Conservation (phyloP, 2,797 vertebrate species). For the Sebastolobus alascanus region DNA sequence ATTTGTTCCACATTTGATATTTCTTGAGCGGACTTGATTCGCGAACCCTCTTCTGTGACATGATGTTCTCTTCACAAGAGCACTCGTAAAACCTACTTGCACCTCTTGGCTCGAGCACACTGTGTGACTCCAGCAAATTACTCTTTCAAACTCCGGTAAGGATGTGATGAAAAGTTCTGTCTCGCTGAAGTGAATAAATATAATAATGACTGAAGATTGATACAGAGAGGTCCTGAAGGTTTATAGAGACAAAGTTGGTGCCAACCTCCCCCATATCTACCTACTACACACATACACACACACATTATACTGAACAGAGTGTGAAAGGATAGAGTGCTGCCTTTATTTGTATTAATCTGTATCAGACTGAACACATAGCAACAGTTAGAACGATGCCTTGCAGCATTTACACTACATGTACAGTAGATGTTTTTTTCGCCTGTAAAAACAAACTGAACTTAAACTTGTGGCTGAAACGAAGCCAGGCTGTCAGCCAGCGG, state of each 20-base stretch:
- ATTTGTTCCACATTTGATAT: slow-evolving; percentile 25
- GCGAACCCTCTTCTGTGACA: slow-evolving; percentile 29
- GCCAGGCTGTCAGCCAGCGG: slow-evolving; percentile 39
- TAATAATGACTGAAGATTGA: slow-evolving; percentile 17
- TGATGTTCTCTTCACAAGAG: slow-evolving; percentile 40
- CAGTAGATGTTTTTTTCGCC: background rate
- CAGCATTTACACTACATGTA: slow-evolving; percentile 1
- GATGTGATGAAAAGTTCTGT: slow-evolving; percentile 21
- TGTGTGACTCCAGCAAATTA: slow-evolving; percentile 11
- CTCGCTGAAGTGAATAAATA: slow-evolving; percentile 28
- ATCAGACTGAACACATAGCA: background rate
- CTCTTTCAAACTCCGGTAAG: slow-evolving; percentile 4
- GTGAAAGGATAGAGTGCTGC: background rate
- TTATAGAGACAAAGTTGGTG: slow-evolving; percentile 1
- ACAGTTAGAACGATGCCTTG: background rate
- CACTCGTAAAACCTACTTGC: slow-evolving; percentile 21
- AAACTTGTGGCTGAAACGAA: slow-evolving; percentile 19
- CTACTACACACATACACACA: background rate
- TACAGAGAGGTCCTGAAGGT: slow-evolving; percentile 27
- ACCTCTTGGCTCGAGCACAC: slow-evolving; percentile 36
- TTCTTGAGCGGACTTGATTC: background rate
- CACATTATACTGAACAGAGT: background rate
- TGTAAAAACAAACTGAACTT: slow-evolving; percentile 18
- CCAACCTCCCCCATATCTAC: background rate
- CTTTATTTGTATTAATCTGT: slow-evolving; percentile 4